Conservation (phyloP, 2,888 invertebrate genomes). For the Platycheirus albimanus region DNA sequence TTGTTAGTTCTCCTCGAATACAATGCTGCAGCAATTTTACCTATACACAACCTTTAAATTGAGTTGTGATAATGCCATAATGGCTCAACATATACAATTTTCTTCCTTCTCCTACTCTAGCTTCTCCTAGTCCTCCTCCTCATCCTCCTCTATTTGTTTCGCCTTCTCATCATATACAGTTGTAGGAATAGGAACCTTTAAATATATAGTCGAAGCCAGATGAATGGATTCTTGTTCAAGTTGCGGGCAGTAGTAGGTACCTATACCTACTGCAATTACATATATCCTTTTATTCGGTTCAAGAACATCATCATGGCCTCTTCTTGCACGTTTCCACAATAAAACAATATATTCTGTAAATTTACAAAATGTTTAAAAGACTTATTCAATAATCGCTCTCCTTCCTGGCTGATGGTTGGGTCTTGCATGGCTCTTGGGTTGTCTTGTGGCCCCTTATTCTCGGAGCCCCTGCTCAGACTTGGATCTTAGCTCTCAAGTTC, state of each 20-base stretch:
- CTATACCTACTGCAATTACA: slow-evolving; percentile 26
- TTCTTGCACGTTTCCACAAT: slow-evolving; percentile 54
- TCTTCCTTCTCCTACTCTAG: too few species aligned
- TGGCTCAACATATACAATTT: slow-evolving; percentile 30
- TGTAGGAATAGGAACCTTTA: neutral
- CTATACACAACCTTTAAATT: slow-evolving; percentile 60
- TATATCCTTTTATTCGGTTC: slow-evolving; percentile 21
- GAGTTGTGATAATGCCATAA: slow-evolving; percentile 64
- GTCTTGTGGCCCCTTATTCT: neutral
- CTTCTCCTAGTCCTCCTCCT: neutral
- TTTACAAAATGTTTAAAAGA: slow-evolving; percentile 70
- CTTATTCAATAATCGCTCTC: slow-evolving; percentile 58
- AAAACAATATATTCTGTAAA: slow-evolving; percentile 69
- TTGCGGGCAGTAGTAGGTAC: slow-evolving; percentile 34
- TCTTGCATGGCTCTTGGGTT: too few species aligned
- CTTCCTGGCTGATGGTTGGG: neutral
- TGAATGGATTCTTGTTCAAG: slow-evolving; percentile 7
- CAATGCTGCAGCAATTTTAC: slow-evolving; percentile 52
- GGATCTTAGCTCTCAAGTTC: slow-evolving; percentile 17
- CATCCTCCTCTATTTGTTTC: slow-evolving; percentile 2
- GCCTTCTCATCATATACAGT: neutral
- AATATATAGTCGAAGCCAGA: slow-evolving; percentile 13
- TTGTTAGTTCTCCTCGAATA: slow-evolving; percentile 30
- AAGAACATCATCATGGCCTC: slow-evolving; percentile 40
- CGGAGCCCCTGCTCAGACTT: neutral